phyloP scores from a whole-genome alignment of 2,113 vertebrate species.

The Chaetura pelagica region DNA sequence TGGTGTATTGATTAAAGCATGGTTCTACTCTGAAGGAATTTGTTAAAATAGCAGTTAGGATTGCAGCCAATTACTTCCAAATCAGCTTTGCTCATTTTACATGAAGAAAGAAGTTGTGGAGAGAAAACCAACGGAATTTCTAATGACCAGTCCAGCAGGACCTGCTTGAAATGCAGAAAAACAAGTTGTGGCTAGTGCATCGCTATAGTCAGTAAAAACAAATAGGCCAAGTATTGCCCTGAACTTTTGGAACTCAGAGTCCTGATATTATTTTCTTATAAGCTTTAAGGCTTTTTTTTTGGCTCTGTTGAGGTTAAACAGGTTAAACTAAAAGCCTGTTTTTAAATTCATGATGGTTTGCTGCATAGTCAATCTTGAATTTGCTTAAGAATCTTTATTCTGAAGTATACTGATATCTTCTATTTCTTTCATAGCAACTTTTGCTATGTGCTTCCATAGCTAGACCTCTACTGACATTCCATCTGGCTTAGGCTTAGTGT shows the following conservation, averaged over 20 bases:
- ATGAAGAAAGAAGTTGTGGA: neutral
- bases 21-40: neutral
- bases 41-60: neutral
- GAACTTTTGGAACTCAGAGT: neutral
- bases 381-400: neutral
- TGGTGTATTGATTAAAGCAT: neutral
- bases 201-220: neutral
- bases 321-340: neutral
- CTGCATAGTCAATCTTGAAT: neutral
- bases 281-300: neutral
- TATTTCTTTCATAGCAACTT: neutral
- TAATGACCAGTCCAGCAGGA: neutral
- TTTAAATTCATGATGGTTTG: neutral
- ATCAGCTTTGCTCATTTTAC: neutral
- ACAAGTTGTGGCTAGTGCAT: neutral
- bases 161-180: neutral
- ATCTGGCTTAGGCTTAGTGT: neutral
- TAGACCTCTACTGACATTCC: neutral
- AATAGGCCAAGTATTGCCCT: neutral
- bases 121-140: neutral
- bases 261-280: neutral
- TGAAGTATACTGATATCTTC: neutral
- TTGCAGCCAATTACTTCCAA: neutral
- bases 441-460: neutral
- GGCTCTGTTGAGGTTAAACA: neutral